Evolutionary conservation across 1,140 invertebrate genomes (phyloP).

Genomic region (Pseudomyrmex concolor): DNA sequence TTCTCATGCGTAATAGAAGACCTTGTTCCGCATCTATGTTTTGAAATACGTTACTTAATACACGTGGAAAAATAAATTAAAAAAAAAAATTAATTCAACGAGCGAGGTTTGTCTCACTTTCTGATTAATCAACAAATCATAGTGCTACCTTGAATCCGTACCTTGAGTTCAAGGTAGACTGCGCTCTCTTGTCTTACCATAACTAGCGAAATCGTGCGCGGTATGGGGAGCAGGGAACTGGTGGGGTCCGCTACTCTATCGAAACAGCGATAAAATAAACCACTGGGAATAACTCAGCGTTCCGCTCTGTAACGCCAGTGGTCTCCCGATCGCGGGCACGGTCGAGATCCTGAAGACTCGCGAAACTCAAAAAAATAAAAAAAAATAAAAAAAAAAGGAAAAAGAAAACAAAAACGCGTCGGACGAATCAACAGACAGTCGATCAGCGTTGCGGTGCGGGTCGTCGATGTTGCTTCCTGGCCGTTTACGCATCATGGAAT

Average conservation of each 20-base stretch:
- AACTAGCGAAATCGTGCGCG: slow-evolving; percentile 70
- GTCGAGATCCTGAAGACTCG: slow-evolving; percentile 37
- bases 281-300: slow-evolving; percentile 68
- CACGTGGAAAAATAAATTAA: background rate
- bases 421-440: slow-evolving; percentile 35
- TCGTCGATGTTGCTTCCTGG: background rate
- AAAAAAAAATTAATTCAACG: background rate
- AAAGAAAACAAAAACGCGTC: slow-evolving; percentile 29
- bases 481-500: slow-evolving; percentile 28
- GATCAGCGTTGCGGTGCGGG: slow-evolving; percentile 14
- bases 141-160: slow-evolving; percentile 38
- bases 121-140: slow-evolving; percentile 66
- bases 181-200: slow-evolving; percentile 68
- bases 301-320: slow-evolving; percentile 68
- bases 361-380: too few relatives aligned
- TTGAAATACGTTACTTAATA: background rate
- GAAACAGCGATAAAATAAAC: slow-evolving; percentile 37
- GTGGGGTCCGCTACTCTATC: slow-evolving; percentile 67
- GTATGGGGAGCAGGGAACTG: slow-evolving; percentile 44
- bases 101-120: slow-evolving; percentile 44
- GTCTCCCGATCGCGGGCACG: slow-evolving; percentile 70
- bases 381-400: slow-evolving; percentile 20
- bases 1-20: background rate
- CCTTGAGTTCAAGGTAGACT: slow-evolving; percentile 74
- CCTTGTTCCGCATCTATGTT: background rate